These are phyloP conservation scores for Entomobrya multifasciata DNA, from an alignment of 2,888 invertebrate species.

Conservation along the genomic window DNA sequence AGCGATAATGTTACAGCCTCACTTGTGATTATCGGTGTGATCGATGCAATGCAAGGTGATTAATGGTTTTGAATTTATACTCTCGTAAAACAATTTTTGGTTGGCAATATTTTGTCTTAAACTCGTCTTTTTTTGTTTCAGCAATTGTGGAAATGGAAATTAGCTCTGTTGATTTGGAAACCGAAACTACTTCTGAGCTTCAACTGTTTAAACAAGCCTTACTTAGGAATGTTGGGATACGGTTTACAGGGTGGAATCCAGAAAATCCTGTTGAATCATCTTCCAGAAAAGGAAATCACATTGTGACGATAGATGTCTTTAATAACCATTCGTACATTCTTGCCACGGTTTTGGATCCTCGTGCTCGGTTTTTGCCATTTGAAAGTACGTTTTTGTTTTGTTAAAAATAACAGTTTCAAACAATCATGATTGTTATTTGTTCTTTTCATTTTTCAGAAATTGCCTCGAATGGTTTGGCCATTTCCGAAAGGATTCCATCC, in stretches of 20 bases:
- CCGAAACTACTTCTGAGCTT: neutral
- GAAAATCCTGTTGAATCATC: neutral
- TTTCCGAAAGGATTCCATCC: neutral
- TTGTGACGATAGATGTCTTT: conserved; percentile 9
- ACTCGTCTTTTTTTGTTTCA: neutral
- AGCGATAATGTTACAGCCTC: conserved; percentile 21
- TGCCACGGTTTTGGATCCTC: conserved; percentile 39
- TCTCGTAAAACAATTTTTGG: no score
- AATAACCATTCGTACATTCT: neutral
- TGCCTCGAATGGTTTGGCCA: neutral
- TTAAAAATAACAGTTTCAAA: no score
- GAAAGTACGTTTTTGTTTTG: conserved; percentile 1
- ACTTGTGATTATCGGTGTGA: neutral
- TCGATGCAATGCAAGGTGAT: neutral
- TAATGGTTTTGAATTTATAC: no score
- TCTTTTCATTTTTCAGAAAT: neutral
- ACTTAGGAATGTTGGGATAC: neutral
- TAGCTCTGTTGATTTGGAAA: neutral
- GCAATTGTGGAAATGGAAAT: neutral
- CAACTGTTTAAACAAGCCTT: neutral
- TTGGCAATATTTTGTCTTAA: no score
- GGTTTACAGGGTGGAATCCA: neutral
- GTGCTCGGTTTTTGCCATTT: neutral
- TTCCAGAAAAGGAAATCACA: neutral
- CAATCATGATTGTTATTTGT: neutral